Evolutionary conservation across 2,113 vertebrate species (phyloP).

Genomic region (Prochilodus magdalenae): DNA sequence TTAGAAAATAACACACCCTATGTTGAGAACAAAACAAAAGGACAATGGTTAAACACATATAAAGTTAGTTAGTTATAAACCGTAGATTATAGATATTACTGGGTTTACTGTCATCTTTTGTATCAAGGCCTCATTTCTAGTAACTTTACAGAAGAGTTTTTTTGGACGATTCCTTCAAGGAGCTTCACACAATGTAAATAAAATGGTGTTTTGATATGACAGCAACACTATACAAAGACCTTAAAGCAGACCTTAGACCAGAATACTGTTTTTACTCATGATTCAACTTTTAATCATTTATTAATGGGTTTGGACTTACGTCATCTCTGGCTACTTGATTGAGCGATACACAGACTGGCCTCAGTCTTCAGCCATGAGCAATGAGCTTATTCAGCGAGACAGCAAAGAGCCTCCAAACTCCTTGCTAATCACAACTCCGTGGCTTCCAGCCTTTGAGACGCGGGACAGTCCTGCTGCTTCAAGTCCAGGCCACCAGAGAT

Average conservation of each 20-base stretch:
- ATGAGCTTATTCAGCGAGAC: neutral
- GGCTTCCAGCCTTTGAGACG: neutral
- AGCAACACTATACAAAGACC: neutral
- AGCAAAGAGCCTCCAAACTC: conserved; percentile 10
- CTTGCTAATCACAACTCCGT: neutral
- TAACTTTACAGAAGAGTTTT: neutral
- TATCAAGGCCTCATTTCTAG: neutral
- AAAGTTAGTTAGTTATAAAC: too few species aligned
- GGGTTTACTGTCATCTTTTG: neutral
- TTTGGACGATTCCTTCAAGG: too few species aligned
- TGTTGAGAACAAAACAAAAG: too few species aligned
- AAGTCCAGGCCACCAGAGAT: neutral
- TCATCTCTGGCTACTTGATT: conserved; percentile 11
- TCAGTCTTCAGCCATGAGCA: conserved; percentile 18
- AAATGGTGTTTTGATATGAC: neutral
- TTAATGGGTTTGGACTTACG: conserved; percentile 23
- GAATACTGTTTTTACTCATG: neutral
- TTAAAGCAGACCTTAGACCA: neutral
- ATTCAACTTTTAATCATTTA: neutral
- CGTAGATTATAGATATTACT: too few species aligned
- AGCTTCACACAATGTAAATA: neutral
- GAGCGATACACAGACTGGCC: neutral
- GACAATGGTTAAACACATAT: too few species aligned
- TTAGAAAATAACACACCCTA: too few species aligned
- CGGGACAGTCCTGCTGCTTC: neutral